Evolutionary conservation across 2,888 invertebrate genomes (phyloP), one percentile per base, ranked within the genome.

Genomic region (Phaedon cochleariae): DNA sequence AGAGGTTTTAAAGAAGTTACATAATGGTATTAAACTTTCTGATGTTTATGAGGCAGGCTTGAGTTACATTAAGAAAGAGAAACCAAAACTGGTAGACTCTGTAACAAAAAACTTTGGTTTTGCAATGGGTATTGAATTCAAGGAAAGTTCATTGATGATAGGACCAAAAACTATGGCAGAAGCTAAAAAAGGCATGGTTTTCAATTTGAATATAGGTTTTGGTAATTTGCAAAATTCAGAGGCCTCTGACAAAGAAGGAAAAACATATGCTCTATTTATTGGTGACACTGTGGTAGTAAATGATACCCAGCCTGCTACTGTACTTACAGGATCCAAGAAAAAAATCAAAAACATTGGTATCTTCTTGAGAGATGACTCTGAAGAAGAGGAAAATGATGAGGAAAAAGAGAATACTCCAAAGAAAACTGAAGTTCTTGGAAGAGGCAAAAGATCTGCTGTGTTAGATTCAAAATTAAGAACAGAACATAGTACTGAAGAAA

Each of bases 251-350:
- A 94, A 94, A 76, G 94, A 95, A 84, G 92, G 92, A 37, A 97
- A 97, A 86, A 89, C 86, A 0, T 97, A 97, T 80, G 97, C 98
- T 0, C 85, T 99, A 1, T 98, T 97, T 79, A 88, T 99, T 75
- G 98, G 98, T 2, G 99, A 99, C 82, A 99, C 98, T 15, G 96
- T 97, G n/a, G 83, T 96, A 74, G 95, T 98, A 0, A 95, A 94
- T 77, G 97, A 97, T 77, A 88, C 85, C 17, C 88, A 91, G 59
- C 91, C 96, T 0, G 96, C 96, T 0, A 89, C 92, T 9, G 85
- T 96, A 10, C 87, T 98, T 71, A 98, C 98, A 2, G 91, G 91
- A 63, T 94, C 94, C 0, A 98, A 97, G 82, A 98, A 98, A 85
- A 95, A 95, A 79, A 89, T 97, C 5, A 98, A 97, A 82, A 96